These are phyloP conservation scores for Drosophila neocordata DNA, from an alignment of 1,140 invertebrate species.

Conservation along the genomic window DNA sequence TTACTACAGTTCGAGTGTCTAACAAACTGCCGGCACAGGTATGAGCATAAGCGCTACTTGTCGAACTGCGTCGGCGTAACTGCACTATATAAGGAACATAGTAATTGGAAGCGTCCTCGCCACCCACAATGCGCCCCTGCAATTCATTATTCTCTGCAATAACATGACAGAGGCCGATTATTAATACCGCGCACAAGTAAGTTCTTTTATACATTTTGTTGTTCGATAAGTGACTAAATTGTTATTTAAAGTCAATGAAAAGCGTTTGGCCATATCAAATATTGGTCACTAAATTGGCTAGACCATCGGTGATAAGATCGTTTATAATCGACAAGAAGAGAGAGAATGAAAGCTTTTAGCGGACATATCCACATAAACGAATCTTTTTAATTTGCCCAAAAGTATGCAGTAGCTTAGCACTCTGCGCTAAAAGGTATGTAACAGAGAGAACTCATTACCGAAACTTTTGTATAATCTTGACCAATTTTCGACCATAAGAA, in stretches of 20 bases:
- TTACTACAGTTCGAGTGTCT: conserved; percentile 81
- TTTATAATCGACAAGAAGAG: background rate
- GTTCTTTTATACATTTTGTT: conserved; percentile 58
- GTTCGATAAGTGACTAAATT: conserved; percentile 50
- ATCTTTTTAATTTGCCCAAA: background rate
- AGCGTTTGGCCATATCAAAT: conserved; percentile 33
- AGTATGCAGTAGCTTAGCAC: background rate
- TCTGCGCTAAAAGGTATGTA: background rate
- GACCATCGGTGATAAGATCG: conserved; percentile 33
- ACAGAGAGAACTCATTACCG: too few species aligned
- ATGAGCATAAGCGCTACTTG: conserved; percentile 42
- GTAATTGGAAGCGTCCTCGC: conserved; percentile 27
- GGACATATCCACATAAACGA: too few species aligned
- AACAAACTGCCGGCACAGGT: conserved; percentile 43
- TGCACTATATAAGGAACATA: conserved; percentile 62
- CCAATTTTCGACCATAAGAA: too few species aligned
- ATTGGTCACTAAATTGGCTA: conserved; percentile 50
- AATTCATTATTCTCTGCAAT: background rate
- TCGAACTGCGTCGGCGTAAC: conserved; percentile 42
- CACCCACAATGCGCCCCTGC: conserved; percentile 65
- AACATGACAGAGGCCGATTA: conserved; percentile 16
- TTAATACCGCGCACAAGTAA: conserved; percentile 15
- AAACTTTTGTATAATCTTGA: too few species aligned
- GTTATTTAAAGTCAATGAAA: conserved; percentile 20
- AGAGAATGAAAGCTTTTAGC: background rate